A percentile compares a stretch with the other conserved stretches of the same genome.
Evolutionary conservation across 92 coral and sea anemone species (phyloP).

Genomic region (Actinernus sp.): DNA sequence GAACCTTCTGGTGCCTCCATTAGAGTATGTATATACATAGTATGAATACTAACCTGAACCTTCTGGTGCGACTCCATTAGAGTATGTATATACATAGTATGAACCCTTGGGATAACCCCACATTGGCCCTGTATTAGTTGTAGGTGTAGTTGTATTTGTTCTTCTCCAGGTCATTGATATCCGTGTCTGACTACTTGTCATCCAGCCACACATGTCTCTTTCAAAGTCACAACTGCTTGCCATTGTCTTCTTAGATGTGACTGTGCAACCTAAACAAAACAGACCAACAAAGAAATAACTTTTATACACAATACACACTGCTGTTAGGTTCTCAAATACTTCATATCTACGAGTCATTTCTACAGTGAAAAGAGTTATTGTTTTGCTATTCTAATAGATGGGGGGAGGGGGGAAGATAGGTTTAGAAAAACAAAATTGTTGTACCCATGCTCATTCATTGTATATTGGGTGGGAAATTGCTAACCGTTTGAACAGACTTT

Average conservation of each 20-base stretch:
- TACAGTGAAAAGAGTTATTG: no score
- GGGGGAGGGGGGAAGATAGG: no score
- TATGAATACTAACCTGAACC: conserved; percentile 62
- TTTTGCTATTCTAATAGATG: no score
- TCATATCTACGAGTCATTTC: no score
- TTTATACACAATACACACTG: no score
- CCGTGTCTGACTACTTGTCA: conserved; percentile 2
- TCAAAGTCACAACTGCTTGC: conserved; percentile 75
- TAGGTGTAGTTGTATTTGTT: conserved; percentile 57
- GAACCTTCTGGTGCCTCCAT: conserved; percentile 22
- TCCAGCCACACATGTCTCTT: conserved; percentile 80
- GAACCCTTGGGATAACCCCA: conserved; percentile 91
- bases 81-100: conserved; percentile 66
- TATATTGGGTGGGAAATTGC: no score
- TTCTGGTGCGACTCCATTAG: conserved; percentile 30
- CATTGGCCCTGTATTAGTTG: conserved; percentile 56
- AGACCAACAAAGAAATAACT: no score
- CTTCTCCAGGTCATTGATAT: conserved; percentile 59
- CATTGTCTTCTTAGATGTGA: conserved; percentile 45
- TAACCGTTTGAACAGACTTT: no score
- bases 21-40: conserved; percentile 66
- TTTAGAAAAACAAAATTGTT: no score
- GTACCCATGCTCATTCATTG: no score
- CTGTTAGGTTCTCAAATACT: no score
- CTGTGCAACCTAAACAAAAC: conserved; percentile 63